A percentile compares a stretch with the other conserved stretches of the same genome.
Conservation (phyloP, 2,888 invertebrate species). For the Eupithecia dodoneata region DNA sequence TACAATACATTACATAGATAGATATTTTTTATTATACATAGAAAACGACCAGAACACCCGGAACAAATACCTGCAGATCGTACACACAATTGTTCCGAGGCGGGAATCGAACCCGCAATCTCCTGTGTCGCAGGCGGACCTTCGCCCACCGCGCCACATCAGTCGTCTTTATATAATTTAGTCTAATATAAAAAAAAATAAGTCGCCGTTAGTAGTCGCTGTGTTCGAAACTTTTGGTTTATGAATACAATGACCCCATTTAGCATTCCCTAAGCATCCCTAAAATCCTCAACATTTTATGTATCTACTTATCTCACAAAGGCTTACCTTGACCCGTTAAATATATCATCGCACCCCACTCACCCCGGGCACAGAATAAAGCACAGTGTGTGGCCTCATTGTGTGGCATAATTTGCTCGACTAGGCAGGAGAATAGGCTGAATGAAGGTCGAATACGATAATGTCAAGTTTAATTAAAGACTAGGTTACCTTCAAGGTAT, state of each 20-base stretch:
- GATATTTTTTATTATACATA: too few relatives aligned
- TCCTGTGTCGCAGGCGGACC: too few relatives aligned
- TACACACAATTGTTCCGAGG: too few relatives aligned
- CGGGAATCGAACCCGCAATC: too few relatives aligned
- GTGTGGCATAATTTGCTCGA: constrained; percentile 16
- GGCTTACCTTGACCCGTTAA: constrained; percentile 26
- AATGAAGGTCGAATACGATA: background rate
- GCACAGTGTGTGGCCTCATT: constrained; percentile 5
- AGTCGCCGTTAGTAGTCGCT: too few relatives aligned
- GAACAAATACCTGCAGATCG: too few relatives aligned
- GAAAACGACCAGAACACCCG: too few relatives aligned
- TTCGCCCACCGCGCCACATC: too few relatives aligned
- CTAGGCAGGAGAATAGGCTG: constrained; percentile 5
- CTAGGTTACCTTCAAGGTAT: background rate
- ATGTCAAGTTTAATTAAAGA: constrained; percentile 7
- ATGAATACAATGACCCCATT: background rate
- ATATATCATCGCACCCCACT: constrained; percentile 12
- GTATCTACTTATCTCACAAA: constrained; percentile 7
- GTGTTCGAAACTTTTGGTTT: background rate
- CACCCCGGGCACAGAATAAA: constrained; percentile 17
- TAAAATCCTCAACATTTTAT: background rate
- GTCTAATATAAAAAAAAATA: too few relatives aligned
- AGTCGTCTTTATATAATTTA: too few relatives aligned
- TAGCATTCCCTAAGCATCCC: background rate
- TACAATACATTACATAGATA: too few relatives aligned